Evolutionary conservation across 2,888 invertebrate genomes (phyloP), one percentile per base, ranked within the genome.

Genomic region (Orgyia antiqua): DNA sequence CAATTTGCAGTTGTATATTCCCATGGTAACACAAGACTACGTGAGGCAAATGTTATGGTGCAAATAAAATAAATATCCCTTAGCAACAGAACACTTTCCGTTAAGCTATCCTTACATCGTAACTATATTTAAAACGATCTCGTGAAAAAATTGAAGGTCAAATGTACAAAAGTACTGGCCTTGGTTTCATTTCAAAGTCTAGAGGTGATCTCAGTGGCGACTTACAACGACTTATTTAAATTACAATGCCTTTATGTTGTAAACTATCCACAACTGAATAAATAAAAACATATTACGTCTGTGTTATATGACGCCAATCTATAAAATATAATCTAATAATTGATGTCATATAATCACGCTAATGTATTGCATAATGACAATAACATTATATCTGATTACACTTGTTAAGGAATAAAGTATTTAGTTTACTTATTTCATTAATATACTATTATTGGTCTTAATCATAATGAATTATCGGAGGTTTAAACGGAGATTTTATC

Each of bases 181-280:
- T 78, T 76, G 76, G 61, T 62, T 67, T 68, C 62, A 64, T 67
- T 70, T 68, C 59, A 63, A 68, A 68, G 61, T 64, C 56, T 68
- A 67, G 64, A 74, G 73, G 72, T 69, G 70, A 76, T 74, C 67
- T 68, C 67, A 68, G 64, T 55, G 57, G 56, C 56, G 61, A 63
- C 61, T 68, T 64, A 61, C 60, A 58, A 58, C 49, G 58, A 52
- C 58, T 58, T 66, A 65, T 77, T 73, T 72, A 65, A 73, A 77
- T 76, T 56, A 75, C 72, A 76, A 75, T 69, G 52, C 62, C 55
- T 69, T 67, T 67, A 64, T 68, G 42, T 70, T 68, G 66, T 54
- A 54, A 66, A 68, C 58, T 47, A 40, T 52, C 37, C 47, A 53
- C 55, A 60, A 51, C 51, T 62, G 54, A 60, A 58, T 48, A 55